Evolutionary conservation across 2,797 vertebrate species (phyloP).

Genomic region (Emys orbicularis): DNA sequence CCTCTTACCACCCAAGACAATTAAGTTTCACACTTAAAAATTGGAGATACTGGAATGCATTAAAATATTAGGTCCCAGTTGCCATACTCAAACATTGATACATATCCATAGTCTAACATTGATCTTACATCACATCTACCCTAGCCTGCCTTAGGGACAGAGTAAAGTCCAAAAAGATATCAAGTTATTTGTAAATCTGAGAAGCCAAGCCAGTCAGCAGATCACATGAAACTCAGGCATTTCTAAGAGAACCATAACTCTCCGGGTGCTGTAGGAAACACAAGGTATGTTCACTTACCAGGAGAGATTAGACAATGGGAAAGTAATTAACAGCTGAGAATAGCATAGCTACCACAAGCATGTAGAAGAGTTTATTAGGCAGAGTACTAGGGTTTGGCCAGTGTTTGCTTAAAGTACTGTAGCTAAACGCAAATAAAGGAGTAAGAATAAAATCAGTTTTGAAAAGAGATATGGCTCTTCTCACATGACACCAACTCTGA

Average conservation of each 20-base stretch:
- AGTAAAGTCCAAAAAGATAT: accelerated
- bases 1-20: neutral
- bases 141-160: accelerated
- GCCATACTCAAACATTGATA: neutral
- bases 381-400: neutral
- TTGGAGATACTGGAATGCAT: neutral
- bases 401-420: neutral
- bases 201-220: neutral
- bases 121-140: accelerated
- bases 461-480: conserved; percentile 58
- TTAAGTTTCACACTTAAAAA: neutral
- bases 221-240: accelerated
- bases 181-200: accelerated
- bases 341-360: accelerated
- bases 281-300: accelerated
- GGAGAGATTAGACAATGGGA: accelerated
- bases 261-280: accelerated
- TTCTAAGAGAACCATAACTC: accelerated
- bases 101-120: accelerated
- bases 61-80: neutral
- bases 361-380: accelerated
- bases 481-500: conserved; percentile 43
- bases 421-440: conserved; percentile 29
- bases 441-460: conserved; percentile 45
- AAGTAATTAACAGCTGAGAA: neutral